A percentile compares a stretch with the other conserved stretches of the same genome.
phyloP scores from a whole-genome alignment of 2,797 vertebrate species.

The Hipposideros larvatus region DNA sequence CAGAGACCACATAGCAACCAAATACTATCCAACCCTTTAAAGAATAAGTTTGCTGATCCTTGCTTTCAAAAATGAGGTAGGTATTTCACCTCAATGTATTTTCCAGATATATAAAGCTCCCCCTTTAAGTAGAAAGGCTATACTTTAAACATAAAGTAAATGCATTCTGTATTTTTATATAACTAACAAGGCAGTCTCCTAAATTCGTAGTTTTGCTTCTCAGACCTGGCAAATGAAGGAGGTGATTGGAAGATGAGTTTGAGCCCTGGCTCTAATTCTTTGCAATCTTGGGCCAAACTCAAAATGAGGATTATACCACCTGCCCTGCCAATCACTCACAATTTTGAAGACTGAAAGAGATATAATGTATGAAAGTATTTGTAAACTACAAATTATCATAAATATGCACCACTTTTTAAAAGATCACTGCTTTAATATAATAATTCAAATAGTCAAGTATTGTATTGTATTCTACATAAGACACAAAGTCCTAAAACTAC shows the following conservation, averaged over 20 bases:
- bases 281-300: conserved; percentile 3
- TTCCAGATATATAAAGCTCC: background rate
- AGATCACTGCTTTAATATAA: background rate
- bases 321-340: conserved; percentile 20
- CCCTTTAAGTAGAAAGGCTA: conserved; percentile 14
- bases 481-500: background rate
- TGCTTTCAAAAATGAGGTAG: conserved; percentile 12
- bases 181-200: conserved; percentile 8
- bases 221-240: background rate
- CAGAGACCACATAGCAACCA: background rate
- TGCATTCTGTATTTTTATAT: background rate
- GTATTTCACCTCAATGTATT: background rate
- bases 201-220: background rate
- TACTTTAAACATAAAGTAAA: conserved; percentile 25
- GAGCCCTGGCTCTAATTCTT: conserved; percentile 35
- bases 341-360: conserved; percentile 46
- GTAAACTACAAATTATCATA: conserved; percentile 39
- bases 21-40: background rate
- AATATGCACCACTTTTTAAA: conserved; percentile 39
- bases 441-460: conserved; percentile 1
- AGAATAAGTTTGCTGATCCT: background rate
- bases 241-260: background rate
- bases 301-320: conserved; percentile 27
- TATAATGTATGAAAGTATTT: conserved; percentile 21
- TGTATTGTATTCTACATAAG: background rate